Base-by-base conservation (phyloP, 2,888 invertebrate genomes). In the Linyphia triangularis region DNA sequence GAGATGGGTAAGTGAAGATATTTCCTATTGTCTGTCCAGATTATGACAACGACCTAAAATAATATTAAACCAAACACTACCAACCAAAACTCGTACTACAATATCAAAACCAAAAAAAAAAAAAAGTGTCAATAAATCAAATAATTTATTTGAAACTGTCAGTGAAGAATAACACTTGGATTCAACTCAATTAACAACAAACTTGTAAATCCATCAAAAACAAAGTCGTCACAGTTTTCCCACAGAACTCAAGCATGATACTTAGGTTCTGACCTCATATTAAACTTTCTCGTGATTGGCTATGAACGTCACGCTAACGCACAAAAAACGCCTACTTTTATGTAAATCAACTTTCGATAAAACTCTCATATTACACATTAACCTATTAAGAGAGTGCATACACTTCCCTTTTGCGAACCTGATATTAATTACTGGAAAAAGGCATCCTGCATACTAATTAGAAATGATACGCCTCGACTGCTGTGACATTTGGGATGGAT, bases 261-360 rank as follows among this genome's bases (percentile, higher is more conserved):
- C n/a, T 43, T 77, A 26, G 79, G 72, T 65, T 70, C 33, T 86
- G 85, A 86, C 85, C 85, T 72, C 70, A 86, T 65, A 86, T 86
- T 51, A 72, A 65, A 69, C 72, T 79, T 6, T n/a, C 85, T 73
- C 51, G 65, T 63, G 85, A 86, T 86, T 86, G 85, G 85, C 51
- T 79, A 51, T 43, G 72, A 79, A 16, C 85, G 65, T 86, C 85
- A 86, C 85, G 85, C 79, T 65, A 28, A 43, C 51, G 70, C 70
- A 69, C 67, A 70, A 59, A 75, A 19, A 37, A 72, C 85, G 79
- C 85, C 85, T 72, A 86, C 73, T 86, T 86, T 86, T 86, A 86
- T 86, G 85, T 73, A 79, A 86, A 86, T 86, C 19, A 24, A 22
- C 26, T 13, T n/a, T 51, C 73, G 28, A 73, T 16, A 30, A 65